Percentiles rank a stretch among this genome's conserved stretches.
These are phyloP conservation scores for Moxostoma hubbsi DNA, from an alignment of 2,797 vertebrate genomes.

Conservation along the genomic window DNA sequence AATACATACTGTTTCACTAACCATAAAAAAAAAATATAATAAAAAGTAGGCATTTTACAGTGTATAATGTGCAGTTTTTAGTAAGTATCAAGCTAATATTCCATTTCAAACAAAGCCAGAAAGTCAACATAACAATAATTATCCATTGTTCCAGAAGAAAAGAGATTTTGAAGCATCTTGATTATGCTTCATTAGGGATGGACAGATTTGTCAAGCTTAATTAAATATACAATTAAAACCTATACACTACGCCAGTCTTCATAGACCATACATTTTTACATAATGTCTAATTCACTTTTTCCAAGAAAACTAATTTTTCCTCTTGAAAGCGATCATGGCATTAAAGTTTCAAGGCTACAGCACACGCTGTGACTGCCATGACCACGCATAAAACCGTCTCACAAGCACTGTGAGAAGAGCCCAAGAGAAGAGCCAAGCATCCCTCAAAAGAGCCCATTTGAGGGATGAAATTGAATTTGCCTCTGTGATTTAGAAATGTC, in stretches of 20 bases:
- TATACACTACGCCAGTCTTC: conserved; percentile 3
- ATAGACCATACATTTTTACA: background rate
- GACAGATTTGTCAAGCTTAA: background rate
- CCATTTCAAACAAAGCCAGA: background rate
- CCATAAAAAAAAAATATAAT: no score
- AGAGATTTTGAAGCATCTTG: no score
- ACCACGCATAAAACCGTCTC: conserved; percentile 9
- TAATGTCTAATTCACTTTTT: background rate
- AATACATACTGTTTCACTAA: no score
- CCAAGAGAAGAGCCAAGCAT: no score
- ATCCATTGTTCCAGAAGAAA: background rate
- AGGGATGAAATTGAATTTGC: conserved; percentile 40
- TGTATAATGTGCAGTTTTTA: no score
- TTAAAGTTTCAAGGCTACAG: background rate
- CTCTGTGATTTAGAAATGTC: conserved; percentile 45
- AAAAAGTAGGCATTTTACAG: no score
- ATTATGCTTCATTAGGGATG: conserved; percentile 14
- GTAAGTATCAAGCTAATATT: no score
- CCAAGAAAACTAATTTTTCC: background rate
- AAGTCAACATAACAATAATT: background rate
- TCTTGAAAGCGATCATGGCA: background rate
- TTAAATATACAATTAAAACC: background rate
- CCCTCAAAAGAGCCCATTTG: conserved; percentile 15
- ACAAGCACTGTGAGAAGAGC: background rate
- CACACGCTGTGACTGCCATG: background rate